Base-by-base conservation (phyloP, 2,888 invertebrate genomes). In the Auanema sp. region DNA sequence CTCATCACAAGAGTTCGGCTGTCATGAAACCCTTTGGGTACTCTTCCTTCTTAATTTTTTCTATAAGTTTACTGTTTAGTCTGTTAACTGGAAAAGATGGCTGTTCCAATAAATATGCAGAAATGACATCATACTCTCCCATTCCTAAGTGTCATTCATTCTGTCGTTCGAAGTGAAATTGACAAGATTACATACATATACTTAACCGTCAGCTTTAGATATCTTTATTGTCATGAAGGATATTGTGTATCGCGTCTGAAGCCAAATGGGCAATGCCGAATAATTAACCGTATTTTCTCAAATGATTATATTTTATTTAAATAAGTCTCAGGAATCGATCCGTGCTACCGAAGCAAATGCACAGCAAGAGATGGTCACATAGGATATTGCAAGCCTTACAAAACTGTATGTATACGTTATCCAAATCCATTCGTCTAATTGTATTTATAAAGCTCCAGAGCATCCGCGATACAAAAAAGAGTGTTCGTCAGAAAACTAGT, bases 311-410 rank as follows among this genome's bases (percentile, higher is more conserved):
- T 16, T 1, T 24, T 53, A 47, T 18, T 12, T 43, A 43, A 12
- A 43, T 8, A 16, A 5, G 6, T 47, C 8, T 23, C 16, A 53
- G 53, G 53, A 12, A 40, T 53, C 23, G 53, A 53, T 21, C 53
- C 53, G 14, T 53, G 53, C 40, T 53, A 53, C 24, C 12, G 12
- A 8, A 21, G 21, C 11, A 18, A 24, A 14, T 53, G 53, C n/a
- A 21, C 33, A 12, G 10, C 53, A 3, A 53, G 11, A 11, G 12
- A 12, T 53, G 40, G 33, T 18, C 11, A 2, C 23, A 21, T 18
- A 16, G 53, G 53, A 16, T 21, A n/a, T 6, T 53, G 53, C n/a
- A 12, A 33, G 24, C 33, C 53, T 1, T 33, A 5, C 8, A 53
- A 11, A 21, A 16, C 53, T 11, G 53, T 53, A 11, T 23, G 50